Evolutionary conservation across 2,888 invertebrate genomes (phyloP).

Genomic region (Cerastis rubricosa): DNA sequence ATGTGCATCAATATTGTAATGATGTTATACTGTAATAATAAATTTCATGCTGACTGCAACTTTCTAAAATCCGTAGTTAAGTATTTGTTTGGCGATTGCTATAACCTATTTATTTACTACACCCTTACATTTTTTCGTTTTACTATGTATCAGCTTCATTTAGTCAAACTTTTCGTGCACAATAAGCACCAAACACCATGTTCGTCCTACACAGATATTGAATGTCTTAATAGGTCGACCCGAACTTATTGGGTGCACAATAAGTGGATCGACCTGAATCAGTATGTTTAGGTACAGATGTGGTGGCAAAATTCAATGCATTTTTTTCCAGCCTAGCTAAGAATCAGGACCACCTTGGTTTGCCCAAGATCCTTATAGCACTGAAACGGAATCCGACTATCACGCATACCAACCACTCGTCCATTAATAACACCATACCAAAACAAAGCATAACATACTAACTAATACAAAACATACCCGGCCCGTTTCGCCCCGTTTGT

Average conservation of each 20-base stretch:
- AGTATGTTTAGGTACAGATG: too few species aligned
- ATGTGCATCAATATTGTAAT: neutral
- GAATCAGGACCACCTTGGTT: neutral
- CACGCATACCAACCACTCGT: neutral
- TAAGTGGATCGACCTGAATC: neutral
- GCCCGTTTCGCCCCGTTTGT: slow-evolving; percentile 25
- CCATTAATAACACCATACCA: neutral
- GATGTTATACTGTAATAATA: neutral
- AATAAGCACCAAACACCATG: neutral
- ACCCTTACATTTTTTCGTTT: neutral
- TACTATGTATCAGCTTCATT: neutral
- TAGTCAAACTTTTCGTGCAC: neutral
- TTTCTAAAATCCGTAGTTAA: neutral
- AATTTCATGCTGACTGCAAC: neutral
- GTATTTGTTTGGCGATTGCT: neutral
- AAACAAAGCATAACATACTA: neutral
- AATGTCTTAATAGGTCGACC: neutral
- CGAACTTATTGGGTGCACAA: neutral
- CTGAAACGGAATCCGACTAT: neutral
- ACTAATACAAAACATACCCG: neutral
- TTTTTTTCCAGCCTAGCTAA: too few species aligned
- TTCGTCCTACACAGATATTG: neutral
- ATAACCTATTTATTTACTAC: too few species aligned
- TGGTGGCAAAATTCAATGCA: too few species aligned
- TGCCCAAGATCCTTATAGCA: too few species aligned